Evolutionary conservation across 1,140 invertebrate genomes (phyloP), one percentile per base, ranked within the genome.

Genomic region (Cotesia typhae): DNA sequence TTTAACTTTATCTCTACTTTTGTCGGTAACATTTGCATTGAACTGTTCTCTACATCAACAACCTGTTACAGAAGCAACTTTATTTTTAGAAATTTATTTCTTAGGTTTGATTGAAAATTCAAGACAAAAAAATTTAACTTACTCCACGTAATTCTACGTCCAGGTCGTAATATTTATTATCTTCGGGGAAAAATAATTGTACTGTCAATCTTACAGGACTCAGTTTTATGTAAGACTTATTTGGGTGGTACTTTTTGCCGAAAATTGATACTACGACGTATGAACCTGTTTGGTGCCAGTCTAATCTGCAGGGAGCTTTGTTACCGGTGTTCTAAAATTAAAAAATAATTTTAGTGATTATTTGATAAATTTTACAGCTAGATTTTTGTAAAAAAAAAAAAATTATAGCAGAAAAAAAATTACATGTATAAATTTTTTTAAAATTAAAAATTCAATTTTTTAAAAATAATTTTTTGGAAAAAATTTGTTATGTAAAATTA

Each of bases 1-100:
- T 92, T 94, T 79, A 99, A 81, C 78, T 94, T 96, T 9, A 99
- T 94, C 88, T 99, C 98, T 17, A 98, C 91, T 91, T 99, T 99
- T n/a, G 96, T 94, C 63, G 93, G 93, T 74, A 93, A 88, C 92
- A 98, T 95, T 12, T 90, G 90, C 1, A 93, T 94, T 75, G 85
- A 89, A 80, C 94, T 94, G 68, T 91, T 88, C 52, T 85, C 84
- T 12, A 94, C 88, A 81, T 92, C 88, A 17, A 95, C 88, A 67
- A 94, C 88, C 94, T 95, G 75, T 17, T 17, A 17, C 17, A 17
- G 17, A 17, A 17, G 17, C 0, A 17, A 17, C 0, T 17, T 17
- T 17, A 17, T 17, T 17, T 17, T 17, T 17, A 17, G 17, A 17
- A 17, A 17, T 17, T 17, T 17, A 17, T 17, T 17, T 17, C 14